Evolutionary conservation across 2,113 vertebrate genomes (phyloP), one percentile per base, ranked within the genome.

Genomic region (Peucedramus taeniatus): DNA sequence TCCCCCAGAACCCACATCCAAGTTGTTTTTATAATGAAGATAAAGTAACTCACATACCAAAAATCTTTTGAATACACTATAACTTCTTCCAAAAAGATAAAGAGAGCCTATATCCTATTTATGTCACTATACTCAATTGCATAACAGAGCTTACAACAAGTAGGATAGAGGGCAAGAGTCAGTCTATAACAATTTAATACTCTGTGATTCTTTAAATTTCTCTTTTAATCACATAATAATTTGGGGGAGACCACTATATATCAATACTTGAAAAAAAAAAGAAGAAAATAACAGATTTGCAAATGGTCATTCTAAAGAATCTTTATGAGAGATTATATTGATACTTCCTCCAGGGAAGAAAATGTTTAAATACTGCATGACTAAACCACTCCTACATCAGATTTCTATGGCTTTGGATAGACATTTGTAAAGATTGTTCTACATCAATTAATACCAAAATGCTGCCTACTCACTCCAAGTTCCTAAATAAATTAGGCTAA

Each of bases 51-150:
- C 56, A 93, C 94, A 98, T 98, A 97, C 96, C 92, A 97, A 98
- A 97, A 97, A 96, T 94, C 91, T 95, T 88, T 97, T 96, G 80
- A 97, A 91, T 96, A 96, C 80, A 75, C 69, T 96, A 71, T 94
- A 97, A 96, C 94, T 97, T 97, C 97, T 97, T 97, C 72, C 94
- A 97, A 97, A 95, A 95, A 97, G 97, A 98, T 98, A 98, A 96
- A 89, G 59, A 96, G 63, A 63, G 74, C 69, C 81, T 91, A 89
- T 95, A 96, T 97, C 91, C 95, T 93, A 94, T 97, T 97, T 84
- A 87, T 97, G 91, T 96, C 92, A 90, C 79, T 97, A 70, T 26
- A 78, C 60, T 95, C 60, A 56, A 53, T 97, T 98, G 94, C 91
- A 86, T 93, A 98, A 97, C 86, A 85, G 84, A 70, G 83, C 86